Base-by-base conservation (phyloP, 2,888 invertebrate genomes). In the Acronicta aceris region DNA sequence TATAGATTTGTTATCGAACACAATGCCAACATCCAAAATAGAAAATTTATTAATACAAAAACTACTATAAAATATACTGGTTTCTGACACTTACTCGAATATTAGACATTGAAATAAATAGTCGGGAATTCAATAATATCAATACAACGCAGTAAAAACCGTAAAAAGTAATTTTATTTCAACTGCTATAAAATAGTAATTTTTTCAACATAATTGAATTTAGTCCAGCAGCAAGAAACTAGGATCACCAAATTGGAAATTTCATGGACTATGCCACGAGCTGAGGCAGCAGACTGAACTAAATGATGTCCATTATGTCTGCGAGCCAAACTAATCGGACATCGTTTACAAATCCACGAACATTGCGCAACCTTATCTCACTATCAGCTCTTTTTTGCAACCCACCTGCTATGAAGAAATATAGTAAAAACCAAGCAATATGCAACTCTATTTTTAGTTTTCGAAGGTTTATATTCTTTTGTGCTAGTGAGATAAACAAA, bases 381-480 rank as follows among this genome's bases (percentile, higher is more conserved):
- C 59, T 60, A 74, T 62, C 68, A 64, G 49, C 54, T 66, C 58
- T 76, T 68, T 21, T 74, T 74, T 72, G 72, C 67, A 72, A 77
- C 55, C 54, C 65, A 69, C 65, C 65, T 65, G 60, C 54, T 60
- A 42, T 68, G 52, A 55, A 41, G 47, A 75, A 60, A 60, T 21
- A 42, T 52, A 30, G 8, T 25, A 13, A 40, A 27, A 41, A 56
- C 16, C 17, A 52, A 36, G 33, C 42, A 48, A 76, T 47, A 62
- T 16, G 16, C 59, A 55, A 57, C 69, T 48, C 52, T 69, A 65
- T 47, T 6, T 7, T 8, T 43, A 27, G 36, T 30, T 16, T 16
- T 16, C 15, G 54, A 65, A 43, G 17, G 57, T 59, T 55, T 27
- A 33, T 36, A 59, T 55, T 57, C 9, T 45, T 15, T 25, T 65